Percentiles rank a stretch among this genome's conserved stretches.
Conservation (phyloP, 64 coral and sea anemone genomes). For the Exaiptasia diaphana region DNA sequence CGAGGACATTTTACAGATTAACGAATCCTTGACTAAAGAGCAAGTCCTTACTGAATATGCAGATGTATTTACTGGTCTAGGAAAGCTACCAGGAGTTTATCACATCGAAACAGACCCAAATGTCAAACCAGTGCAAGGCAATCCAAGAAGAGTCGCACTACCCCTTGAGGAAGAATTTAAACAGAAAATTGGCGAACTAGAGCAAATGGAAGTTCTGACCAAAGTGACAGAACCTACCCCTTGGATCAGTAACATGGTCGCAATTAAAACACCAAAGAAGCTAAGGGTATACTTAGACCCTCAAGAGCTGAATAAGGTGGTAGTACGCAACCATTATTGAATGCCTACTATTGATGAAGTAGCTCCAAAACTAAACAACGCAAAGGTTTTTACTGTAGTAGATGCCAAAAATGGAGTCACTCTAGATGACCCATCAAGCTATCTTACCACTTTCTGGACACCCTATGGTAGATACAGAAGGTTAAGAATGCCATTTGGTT, state of each 20-base stretch:
- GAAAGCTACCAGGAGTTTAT: slow-evolving; percentile 36
- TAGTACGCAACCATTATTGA: slow-evolving; percentile 49
- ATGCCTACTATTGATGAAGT: slow-evolving; percentile 19
- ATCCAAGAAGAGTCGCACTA: slow-evolving; percentile 46
- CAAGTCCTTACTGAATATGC: slow-evolving; percentile 24
- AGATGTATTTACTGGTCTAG: slow-evolving; percentile 41
- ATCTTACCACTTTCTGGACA: slow-evolving; percentile 56
- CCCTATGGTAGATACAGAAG: slow-evolving; percentile 14
- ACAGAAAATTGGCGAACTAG: slow-evolving; percentile 24
- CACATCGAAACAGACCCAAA: slow-evolving; percentile 39
- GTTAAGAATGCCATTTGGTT: slow-evolving; percentile 33
- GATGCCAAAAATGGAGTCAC: neutral
- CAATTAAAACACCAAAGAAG: slow-evolving; percentile 39
- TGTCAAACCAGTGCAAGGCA: slow-evolving; percentile 28
- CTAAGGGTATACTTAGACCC: slow-evolving; percentile 48
- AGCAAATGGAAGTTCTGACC: slow-evolving; percentile 14
- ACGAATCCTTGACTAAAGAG: neutral
- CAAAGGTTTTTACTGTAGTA: slow-evolving; percentile 23
- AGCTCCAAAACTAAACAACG: slow-evolving; percentile 12
- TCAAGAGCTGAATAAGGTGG: slow-evolving; percentile 15
- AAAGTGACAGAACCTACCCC: slow-evolving; percentile 26
- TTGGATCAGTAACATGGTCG: slow-evolving; percentile 73
- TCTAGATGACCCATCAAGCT: slow-evolving; percentile 36
- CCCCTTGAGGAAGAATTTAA: slow-evolving; percentile 42
- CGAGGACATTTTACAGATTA: neutral